Evolutionary conservation across 2,888 invertebrate species (phyloP), one percentile per base, ranked within the genome.

Genomic region (Kuschelorhynchus macadamiae): DNA sequence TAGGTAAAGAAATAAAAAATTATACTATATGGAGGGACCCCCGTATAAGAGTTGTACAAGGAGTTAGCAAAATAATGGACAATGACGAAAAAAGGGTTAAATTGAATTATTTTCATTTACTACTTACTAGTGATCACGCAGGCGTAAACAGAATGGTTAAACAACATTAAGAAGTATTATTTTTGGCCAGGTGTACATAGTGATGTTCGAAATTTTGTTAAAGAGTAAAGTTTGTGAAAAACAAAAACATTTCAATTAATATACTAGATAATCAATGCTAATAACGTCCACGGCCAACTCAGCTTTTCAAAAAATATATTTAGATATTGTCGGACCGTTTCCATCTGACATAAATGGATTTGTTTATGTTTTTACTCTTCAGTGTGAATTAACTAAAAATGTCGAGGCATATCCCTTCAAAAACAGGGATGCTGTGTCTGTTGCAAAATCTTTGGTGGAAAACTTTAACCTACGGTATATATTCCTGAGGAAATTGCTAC

Each of bases 221-320:
- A 67, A 52, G 50, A 21, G 42, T 20, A 61, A 65, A 8, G 9
- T 4, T 5, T 47, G 47, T 47, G 21, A 47, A 47, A 47, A 21
- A 14, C 12, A 21, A n/a, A 47, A 47, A 20, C 18, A 25, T 47
- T 47, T 5, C 5, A 47, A 21, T 9, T 21, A 18, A 4, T 21
- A 47, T 14, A 20, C 18, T 25, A 44, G 18, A 44, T 3, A 47
- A 14, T 18, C 72, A 4, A 56, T 71, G 57, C 32, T 36, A 46
- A 61, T 74, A 20, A 73, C 70, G 9, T 60, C 68, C 17, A 74
- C 70, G 33, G 71, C 72, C 8, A 32, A 39, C 8, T 53, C 60
- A 12, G 50, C 69, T 12, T 73, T 73, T 44, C 57, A 73, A 50
- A 71, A 70, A 57, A 44, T 72, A 33, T 71, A 41, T 64, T 65